Evolutionary conservation across 2,113 vertebrate genomes (phyloP).

Genomic region (Meleagris gallopavo): DNA sequence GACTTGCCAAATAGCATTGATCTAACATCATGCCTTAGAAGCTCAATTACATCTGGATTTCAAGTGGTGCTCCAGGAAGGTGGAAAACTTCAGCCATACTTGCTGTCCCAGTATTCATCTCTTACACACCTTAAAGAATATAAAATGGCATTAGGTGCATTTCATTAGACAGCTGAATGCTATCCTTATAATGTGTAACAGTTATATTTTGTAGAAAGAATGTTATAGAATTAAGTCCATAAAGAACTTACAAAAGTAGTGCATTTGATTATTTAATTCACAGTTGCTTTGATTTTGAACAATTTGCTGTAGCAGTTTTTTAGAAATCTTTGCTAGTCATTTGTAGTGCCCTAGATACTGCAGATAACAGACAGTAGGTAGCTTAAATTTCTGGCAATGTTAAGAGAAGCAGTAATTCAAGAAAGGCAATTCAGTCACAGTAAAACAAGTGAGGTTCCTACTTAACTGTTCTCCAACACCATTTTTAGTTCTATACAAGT

Average conservation of each 20-base stretch:
- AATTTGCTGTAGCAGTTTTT: not conserved
- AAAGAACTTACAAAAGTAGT: not conserved
- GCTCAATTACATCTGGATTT: not conserved
- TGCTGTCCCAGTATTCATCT: not conserved
- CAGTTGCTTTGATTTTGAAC: not conserved
- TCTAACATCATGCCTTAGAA: not conserved
- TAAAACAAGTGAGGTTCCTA: not conserved
- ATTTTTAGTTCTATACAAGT: not conserved
- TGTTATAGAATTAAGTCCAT: not conserved
- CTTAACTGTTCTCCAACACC: not conserved
- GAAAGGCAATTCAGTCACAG: not conserved
- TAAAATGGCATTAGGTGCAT: not conserved
- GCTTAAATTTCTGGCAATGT: not conserved
- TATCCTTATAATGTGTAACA: not conserved
- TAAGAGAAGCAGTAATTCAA: not conserved
- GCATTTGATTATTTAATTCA: not conserved
- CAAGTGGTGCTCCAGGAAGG: not conserved
- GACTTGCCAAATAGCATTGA: not conserved
- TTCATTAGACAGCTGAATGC: not conserved
- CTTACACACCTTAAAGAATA: not conserved
- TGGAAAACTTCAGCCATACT: not conserved
- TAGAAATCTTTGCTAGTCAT: not conserved
- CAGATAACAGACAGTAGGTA: not conserved
- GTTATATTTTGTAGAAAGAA: not conserved
- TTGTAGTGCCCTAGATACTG: not conserved